These are phyloP conservation scores for Ostrea edulis DNA, from an alignment of 1,140 invertebrate genomes.

Conservation along the genomic window DNA sequence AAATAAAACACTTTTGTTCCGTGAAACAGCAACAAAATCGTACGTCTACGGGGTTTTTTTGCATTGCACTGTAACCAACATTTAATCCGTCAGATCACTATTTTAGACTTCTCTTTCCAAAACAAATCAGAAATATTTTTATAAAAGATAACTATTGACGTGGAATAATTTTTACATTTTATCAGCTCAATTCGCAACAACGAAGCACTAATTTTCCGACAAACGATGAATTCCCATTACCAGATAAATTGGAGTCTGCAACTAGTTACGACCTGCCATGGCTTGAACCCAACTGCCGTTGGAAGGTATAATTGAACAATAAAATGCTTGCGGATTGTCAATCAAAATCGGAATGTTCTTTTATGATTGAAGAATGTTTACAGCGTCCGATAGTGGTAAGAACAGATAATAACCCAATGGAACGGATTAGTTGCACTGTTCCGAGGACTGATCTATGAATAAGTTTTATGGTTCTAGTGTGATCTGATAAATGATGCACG, in stretches of 20 bases:
- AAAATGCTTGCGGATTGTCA: conserved; percentile 34
- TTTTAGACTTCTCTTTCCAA: not conserved
- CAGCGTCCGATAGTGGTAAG: not conserved
- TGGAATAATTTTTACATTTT: not conserved
- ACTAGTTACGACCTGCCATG: conserved; percentile 15
- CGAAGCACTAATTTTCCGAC: not conserved
- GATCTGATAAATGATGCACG: not conserved
- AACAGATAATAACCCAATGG: not conserved
- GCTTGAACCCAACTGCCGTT: conserved; percentile 16
- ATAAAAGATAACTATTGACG: conserved; percentile 6
- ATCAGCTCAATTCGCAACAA: not conserved
- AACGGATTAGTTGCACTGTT: not conserved
- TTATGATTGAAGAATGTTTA: conserved; percentile 11
- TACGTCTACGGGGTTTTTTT: not conserved
- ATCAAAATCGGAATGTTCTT: conserved; percentile 24
- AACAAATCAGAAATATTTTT: conserved; percentile 1
- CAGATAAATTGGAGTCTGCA: not conserved
- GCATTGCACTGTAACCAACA: not conserved
- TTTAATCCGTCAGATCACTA: not conserved
- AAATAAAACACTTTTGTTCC: not conserved
- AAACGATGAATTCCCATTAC: conserved; percentile 34
- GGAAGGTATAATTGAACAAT: conserved; percentile 20
- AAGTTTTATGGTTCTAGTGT: not conserved
- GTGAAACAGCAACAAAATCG: not conserved
- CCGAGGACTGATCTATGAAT: not conserved